Evolutionary conservation across 2,797 vertebrate species (phyloP), one percentile per base, ranked within the genome.

Genomic region (Sebastes goodei): DNA sequence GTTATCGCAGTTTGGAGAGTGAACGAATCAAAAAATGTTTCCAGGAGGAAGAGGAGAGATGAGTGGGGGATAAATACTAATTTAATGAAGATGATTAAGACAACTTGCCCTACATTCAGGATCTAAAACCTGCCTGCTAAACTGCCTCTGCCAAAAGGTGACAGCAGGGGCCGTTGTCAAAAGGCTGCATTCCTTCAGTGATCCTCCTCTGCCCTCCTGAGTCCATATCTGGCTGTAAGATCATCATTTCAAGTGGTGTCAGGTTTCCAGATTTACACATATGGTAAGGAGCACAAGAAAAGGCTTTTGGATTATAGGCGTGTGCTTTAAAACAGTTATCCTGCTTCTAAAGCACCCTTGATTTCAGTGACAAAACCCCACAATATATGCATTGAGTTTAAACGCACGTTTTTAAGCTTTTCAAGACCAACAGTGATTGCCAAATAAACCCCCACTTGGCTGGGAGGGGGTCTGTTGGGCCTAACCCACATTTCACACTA

Each of bases 401-500:
- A 68, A 64, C 1, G 12, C 23, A 17, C 1, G 2, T 49, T 79
- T 76, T 76, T 29, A 74, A 55, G 68, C 63, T 62, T 72, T 25
- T 61, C 7, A 55, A 71, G 30, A 42, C 25, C 10, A 3, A 38
- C 21, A 76, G 15, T 17, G 42, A 65, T 33, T 74, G 74, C 77
- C 60, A 82, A 81, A 86, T 82, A 23, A 79, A 71, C 42, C 57
- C 4, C 23, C 14, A 71, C 25, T 59, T 15, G 62, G 60, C 69
- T 68, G 10, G 38, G 49, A 38, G 53, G 53, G 68, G 76, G 38
- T 73, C 61, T 63, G 68, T 46, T 46, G 59, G 73, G 81, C 67
- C 71, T 88, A 88, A 84, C 86, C 86, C 80, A 86, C 70, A 87
- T 90, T 89, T 86, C 74, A 76, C 67, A 86, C 64, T 46, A 68